Conservation (phyloP, 2,797 vertebrate species). For the Scomberomorus guttatus region DNA sequence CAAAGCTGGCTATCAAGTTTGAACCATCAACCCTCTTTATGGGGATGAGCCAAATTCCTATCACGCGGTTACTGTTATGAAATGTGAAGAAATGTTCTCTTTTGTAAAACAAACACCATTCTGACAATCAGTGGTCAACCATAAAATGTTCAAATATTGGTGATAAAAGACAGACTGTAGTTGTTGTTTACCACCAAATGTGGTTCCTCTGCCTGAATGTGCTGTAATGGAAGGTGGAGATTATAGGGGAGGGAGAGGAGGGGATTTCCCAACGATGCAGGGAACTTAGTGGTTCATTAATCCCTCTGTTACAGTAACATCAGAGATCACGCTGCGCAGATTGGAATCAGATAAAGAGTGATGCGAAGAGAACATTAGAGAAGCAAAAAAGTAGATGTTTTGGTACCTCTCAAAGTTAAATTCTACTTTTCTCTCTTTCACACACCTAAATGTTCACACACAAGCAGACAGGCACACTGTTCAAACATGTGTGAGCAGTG, state of each 20-base stretch:
- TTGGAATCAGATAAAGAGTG: background rate
- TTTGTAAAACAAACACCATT: conserved; percentile 1
- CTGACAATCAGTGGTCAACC: background rate
- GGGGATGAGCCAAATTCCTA: background rate
- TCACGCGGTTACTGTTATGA: background rate
- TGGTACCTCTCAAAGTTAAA: background rate
- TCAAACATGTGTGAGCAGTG: conserved; percentile 74
- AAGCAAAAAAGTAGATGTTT: background rate
- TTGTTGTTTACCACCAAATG: conserved; percentile 28
- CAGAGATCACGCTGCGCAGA: conserved; percentile 36
- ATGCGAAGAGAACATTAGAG: background rate
- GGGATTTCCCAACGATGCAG: conserved; percentile 57
- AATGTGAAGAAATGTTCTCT: background rate
- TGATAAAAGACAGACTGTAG: background rate
- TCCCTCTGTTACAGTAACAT: conserved; percentile 25
- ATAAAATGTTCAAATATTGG: conserved; percentile 21
- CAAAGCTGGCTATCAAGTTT: background rate
- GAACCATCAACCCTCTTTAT: background rate
- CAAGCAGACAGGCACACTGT: conserved; percentile 51
- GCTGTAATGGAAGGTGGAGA: conserved; percentile 27
- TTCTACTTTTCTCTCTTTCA: background rate
- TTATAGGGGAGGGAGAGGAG: conserved; percentile 8
- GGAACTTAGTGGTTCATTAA: conserved; percentile 39
- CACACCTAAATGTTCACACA: conserved; percentile 18
- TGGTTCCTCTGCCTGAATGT: conserved; percentile 19